Conservation (phyloP, 2,888 invertebrate genomes). For the Cinara cedri region DNA sequence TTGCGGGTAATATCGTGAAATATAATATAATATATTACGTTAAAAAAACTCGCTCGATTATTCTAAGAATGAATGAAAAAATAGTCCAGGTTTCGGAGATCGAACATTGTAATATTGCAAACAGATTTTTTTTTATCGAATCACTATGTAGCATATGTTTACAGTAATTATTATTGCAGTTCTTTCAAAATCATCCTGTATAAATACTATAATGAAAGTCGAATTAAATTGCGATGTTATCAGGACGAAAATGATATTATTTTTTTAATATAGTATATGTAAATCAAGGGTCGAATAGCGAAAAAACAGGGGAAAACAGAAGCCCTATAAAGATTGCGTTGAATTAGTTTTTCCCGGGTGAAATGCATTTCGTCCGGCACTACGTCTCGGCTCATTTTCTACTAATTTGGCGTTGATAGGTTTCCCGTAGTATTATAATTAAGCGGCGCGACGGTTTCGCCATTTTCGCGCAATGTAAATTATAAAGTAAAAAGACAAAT, state of each 20-base stretch:
- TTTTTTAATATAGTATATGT: slow-evolving; percentile 44
- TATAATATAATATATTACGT: no score
- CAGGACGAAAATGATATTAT: slow-evolving; percentile 14
- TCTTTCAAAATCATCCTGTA: no score
- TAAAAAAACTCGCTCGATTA: no score
- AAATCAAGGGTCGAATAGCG: slow-evolving; percentile 14
- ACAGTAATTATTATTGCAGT: no score
- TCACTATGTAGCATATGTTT: no score
- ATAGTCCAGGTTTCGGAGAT: no score
- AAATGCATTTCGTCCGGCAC: neutral
- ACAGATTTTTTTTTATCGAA: no score
- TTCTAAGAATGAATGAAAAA: no score
- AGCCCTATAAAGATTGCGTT: neutral
- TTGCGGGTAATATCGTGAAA: no score
- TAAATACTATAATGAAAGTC: neutral
- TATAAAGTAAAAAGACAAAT: slow-evolving; percentile 45
- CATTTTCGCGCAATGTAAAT: slow-evolving; percentile 3
- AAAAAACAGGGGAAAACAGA: slow-evolving; percentile 22
- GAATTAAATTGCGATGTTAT: slow-evolving; percentile 9
- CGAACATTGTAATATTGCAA: no score
- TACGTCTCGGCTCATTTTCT: slow-evolving; percentile 38
- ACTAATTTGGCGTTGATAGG: slow-evolving; percentile 52
- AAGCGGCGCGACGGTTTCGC: slow-evolving; percentile 10
- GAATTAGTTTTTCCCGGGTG: slow-evolving; percentile 39
- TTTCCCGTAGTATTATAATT: slow-evolving; percentile 38